Conservation (phyloP, 2,113 vertebrate genomes). For the Gavia stellata region DNA sequence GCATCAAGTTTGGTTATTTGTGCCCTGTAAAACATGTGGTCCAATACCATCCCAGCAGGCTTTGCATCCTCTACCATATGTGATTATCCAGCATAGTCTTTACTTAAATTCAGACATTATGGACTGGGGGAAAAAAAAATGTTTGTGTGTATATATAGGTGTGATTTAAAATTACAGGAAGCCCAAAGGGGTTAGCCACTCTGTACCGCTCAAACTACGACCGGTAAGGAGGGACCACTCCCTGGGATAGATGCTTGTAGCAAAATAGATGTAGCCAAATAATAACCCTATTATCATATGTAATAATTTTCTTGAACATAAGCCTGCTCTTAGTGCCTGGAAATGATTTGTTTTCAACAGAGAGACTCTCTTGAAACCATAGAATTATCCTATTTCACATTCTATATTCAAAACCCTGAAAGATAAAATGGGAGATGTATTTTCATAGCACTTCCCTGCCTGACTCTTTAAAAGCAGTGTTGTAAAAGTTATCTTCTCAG, state of each 20-base stretch:
- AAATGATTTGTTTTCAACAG: neutral
- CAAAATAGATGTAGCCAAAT: neutral
- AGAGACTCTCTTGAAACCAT: neutral
- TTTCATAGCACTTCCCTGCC: neutral
- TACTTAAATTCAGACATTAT: neutral
- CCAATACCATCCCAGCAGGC: neutral
- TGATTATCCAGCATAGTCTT: neutral
- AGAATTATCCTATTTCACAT: neutral
- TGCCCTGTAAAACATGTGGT: neutral
- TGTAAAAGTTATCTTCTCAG: neutral
- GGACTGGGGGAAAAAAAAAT: neutral
- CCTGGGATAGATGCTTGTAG: neutral
- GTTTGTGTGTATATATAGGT: rapidly evolving
- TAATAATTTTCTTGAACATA: neutral
- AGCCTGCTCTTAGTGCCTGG: neutral
- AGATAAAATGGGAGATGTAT: neutral
- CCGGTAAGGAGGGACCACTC: rapidly evolving
- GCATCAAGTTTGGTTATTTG: neutral
- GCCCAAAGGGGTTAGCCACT: neutral
- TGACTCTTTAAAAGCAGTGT: neutral
- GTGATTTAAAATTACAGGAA: neutral
- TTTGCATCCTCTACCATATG: neutral
- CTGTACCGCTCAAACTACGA: neutral
- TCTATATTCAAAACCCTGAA: neutral
- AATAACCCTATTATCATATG: neutral